Evolutionary conservation across 2,113 vertebrate genomes (phyloP).

Genomic region (Neogobius melanostomus): DNA sequence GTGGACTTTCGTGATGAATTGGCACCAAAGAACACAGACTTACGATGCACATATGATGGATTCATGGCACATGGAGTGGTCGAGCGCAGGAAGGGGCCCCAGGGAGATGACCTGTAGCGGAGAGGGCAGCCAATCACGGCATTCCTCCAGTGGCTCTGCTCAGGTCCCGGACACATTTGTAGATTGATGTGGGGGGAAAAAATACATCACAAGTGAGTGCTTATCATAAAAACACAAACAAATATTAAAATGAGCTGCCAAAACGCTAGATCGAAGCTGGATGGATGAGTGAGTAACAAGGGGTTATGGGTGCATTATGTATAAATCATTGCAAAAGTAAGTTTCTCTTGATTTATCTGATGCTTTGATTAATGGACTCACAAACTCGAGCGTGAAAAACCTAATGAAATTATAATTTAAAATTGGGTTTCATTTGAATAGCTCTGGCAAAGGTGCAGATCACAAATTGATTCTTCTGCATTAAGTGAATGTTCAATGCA

Average conservation of each 20-base stretch:
- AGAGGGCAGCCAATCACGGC: constrained; percentile 33
- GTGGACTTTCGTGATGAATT: background rate
- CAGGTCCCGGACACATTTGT: constrained; percentile 7
- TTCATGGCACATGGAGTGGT: constrained; percentile 44
- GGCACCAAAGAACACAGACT: constrained; percentile 1
- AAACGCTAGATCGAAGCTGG: constrained; percentile 29
- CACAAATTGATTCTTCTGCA: constrained; percentile 35
- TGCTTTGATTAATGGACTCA: constrained; percentile 65
- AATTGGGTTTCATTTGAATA: constrained; percentile 61
- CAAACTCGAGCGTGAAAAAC: constrained; percentile 39
- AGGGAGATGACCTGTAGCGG: constrained; percentile 41
- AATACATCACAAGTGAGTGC: constrained; percentile 9
- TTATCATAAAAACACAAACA: constrained; percentile 18
- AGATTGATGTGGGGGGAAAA: constrained; percentile 9
- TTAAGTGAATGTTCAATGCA: constrained; percentile 21
- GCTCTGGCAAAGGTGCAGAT: constrained; percentile 25
- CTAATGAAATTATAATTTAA: constrained; percentile 70
- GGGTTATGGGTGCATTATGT: constrained; percentile 44
- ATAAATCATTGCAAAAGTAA: constrained; percentile 52
- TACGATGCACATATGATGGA: constrained; percentile 31
- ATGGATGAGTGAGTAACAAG: constrained; percentile 43
- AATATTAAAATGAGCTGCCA: constrained; percentile 18
- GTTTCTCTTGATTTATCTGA: constrained; percentile 56
- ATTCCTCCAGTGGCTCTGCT: constrained; percentile 30
- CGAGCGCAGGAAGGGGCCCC: constrained; percentile 32